Conservation (phyloP, 2,113 vertebrate species). For the Trinectes maculatus region DNA sequence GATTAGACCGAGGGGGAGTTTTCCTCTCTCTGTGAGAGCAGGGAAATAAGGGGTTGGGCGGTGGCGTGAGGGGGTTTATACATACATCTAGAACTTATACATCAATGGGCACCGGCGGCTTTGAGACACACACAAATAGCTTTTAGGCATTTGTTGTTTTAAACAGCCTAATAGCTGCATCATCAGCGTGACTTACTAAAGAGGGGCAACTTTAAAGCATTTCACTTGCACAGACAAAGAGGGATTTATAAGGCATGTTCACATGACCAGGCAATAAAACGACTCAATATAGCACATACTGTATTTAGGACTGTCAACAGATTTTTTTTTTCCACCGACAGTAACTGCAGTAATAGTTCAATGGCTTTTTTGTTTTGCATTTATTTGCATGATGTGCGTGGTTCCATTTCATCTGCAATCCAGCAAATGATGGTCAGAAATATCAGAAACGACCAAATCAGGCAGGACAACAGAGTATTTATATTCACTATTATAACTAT, state of each 20-base stretch:
- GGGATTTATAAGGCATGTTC: neutral
- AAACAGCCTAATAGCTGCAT: neutral
- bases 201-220: neutral
- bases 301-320: neutral
- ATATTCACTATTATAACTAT: no score
- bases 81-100: neutral
- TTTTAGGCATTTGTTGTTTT: neutral
- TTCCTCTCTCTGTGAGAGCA: no score
- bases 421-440: no score
- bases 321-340: no score
- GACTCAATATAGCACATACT: neutral
- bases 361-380: neutral
- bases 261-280: neutral
- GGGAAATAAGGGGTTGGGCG: neutral
- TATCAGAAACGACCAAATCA: no score
- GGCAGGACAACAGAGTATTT: no score
- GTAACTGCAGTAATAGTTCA: no score
- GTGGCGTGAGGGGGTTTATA: neutral
- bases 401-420: neutral
- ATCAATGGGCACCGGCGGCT: neutral
- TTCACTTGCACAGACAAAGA: neutral
- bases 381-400: neutral
- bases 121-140: neutral
- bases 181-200: neutral
- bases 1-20: neutral